These are phyloP conservation scores for Erpornis zantholeuca DNA, from an alignment of 2,113 vertebrate genomes.

Conservation along the genomic window DNA sequence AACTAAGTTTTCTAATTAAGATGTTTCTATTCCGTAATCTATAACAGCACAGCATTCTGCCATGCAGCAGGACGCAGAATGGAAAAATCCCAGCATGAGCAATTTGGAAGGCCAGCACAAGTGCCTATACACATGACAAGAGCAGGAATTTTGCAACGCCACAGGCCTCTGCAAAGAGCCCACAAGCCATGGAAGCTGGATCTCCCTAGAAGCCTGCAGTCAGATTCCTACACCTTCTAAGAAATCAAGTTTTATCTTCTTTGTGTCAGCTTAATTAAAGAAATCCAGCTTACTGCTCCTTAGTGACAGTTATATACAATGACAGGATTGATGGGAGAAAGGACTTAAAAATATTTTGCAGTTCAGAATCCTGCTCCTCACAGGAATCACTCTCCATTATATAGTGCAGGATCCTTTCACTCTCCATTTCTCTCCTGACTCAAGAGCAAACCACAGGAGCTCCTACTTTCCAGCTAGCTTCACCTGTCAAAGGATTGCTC, in stretches of 20 bases:
- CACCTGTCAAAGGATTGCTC: neutral
- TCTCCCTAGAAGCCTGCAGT: neutral
- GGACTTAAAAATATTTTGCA: neutral
- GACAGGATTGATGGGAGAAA: neutral
- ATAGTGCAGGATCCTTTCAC: neutral
- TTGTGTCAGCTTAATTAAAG: neutral
- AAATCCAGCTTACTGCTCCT: neutral
- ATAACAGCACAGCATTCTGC: neutral
- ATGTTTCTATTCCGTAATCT: neutral
- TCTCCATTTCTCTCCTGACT: neutral
- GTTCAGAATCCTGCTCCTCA: neutral
- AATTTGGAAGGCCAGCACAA: neutral
- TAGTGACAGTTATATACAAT: neutral
- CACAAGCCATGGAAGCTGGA: neutral
- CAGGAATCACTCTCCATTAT: neutral
- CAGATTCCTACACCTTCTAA: neutral
- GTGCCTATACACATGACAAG: neutral
- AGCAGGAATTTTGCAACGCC: neutral
- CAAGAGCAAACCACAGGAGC: neutral
- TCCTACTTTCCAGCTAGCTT: neutral
- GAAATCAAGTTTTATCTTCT: neutral
- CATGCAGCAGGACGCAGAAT: neutral
- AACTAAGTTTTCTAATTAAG: neutral
- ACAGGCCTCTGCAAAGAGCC: neutral
- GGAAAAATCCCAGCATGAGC: neutral